Conservation (phyloP, 2,888 invertebrate species). For the Ariolimax columbianus region DNA sequence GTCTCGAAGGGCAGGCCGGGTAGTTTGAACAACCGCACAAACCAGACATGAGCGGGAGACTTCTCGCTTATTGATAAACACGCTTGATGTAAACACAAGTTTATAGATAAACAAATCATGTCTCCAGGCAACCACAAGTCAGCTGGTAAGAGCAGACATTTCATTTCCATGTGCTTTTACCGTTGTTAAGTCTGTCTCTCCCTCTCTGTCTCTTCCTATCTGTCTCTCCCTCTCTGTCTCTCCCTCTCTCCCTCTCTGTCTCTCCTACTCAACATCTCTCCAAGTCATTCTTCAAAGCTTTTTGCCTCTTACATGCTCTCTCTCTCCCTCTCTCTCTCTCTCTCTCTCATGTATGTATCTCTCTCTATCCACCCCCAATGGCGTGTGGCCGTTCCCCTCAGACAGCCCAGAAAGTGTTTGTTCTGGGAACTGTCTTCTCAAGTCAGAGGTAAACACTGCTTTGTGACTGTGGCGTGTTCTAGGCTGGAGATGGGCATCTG, state of each 20-base stretch:
- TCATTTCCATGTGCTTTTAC: background rate
- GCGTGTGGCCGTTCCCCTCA: background rate
- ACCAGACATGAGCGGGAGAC: no score
- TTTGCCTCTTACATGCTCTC: background rate
- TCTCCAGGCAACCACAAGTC: no score
- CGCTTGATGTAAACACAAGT: no score
- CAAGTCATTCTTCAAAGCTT: background rate
- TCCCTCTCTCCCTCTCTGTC: background rate
- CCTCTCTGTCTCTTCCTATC: no score
- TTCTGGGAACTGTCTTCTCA: background rate
- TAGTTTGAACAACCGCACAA: no score
- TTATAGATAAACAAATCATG: no score
- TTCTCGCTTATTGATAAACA: no score
- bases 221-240: slow-evolving; percentile 3
- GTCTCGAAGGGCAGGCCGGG: no score
- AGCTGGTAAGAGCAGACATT: no score
- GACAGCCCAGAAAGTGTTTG: background rate
- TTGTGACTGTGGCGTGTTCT: no score
- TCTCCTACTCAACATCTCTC: background rate
- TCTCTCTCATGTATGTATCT: background rate
- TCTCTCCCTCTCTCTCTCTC: slow-evolving; percentile 34
- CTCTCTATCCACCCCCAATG: background rate
- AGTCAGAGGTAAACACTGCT: no score
- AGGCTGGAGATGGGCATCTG: no score
- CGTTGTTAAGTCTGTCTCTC: background rate